Percentiles rank a stretch among this genome's conserved stretches.
Evolutionary conservation across 2,113 vertebrate genomes (phyloP).

Genomic region (Felis catus): DNA sequence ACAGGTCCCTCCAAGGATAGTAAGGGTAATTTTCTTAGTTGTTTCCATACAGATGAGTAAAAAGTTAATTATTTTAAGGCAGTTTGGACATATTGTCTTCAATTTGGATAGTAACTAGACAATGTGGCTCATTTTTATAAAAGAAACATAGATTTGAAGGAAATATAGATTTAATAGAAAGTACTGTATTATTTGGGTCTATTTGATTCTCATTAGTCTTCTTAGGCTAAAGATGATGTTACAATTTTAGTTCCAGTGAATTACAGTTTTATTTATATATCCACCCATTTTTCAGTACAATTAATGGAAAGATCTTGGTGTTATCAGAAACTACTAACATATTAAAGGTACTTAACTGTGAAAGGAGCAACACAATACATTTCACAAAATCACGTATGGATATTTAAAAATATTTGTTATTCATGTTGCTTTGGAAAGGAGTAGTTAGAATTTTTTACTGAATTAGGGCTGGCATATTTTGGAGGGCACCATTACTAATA

Average conservation of each 20-base stretch:
- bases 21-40: conserved; percentile 37
- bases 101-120: conserved; percentile 13
- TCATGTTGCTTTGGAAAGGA: not conserved
- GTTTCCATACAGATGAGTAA: not conserved
- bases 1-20: not conserved
- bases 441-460: conserved; percentile 19
- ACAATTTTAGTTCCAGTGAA: not conserved
- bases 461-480: conserved; percentile 33
- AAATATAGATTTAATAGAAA: not conserved
- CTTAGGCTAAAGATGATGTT: not conserved
- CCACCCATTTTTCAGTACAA: not conserved
- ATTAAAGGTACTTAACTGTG: not conserved
- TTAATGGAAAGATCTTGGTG: conserved; percentile 27
- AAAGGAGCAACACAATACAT: not conserved
- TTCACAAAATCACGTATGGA: not conserved
- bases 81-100: conserved; percentile 25
- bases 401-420: conserved; percentile 12
- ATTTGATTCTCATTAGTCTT: conserved; percentile 2
- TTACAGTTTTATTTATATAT: not conserved
- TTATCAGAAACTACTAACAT: conserved; percentile 35
- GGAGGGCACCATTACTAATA: conserved; percentile 21
- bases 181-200: not conserved
- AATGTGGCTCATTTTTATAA: not conserved
- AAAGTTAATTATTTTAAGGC: conserved; percentile 28
- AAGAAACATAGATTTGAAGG: not conserved